Evolutionary conservation across 1,140 invertebrate species (phyloP), one percentile per base, ranked within the genome.

Genomic region (Caligus rogercresseyi): DNA sequence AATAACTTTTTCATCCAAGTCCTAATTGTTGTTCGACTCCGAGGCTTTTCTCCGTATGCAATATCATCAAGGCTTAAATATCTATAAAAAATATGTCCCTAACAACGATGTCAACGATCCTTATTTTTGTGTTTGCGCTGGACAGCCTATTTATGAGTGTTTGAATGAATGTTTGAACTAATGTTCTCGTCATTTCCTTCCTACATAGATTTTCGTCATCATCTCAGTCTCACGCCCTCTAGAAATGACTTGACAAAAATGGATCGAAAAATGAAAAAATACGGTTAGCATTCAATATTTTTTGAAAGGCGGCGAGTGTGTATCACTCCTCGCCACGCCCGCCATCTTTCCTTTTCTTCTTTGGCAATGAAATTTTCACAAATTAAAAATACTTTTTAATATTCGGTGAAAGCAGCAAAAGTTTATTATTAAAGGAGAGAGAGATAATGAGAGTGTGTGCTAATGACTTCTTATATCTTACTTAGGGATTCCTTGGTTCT

Each of bases 131-230:
- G n/a, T n/a, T n/a, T n/a, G n/a, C n/a, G n/a, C n/a, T n/a, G n/a
- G n/a, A n/a, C n/a, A n/a, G n/a, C n/a, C n/a, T n/a, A n/a, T n/a
- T n/a, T n/a, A n/a, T n/a, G n/a, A n/a, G n/a, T n/a, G n/a, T n/a
- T n/a, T n/a, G n/a, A n/a, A n/a, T n/a, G n/a, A n/a, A n/a, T n/a
- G n/a, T n/a, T n/a, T n/a, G n/a, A n/a, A n/a, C n/a, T 43, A 43
- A 43, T 43, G 31, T 43, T 11, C n/a, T 43, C 31, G n/a, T 43
- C n/a, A 43, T n/a, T 20, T 24, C 25, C 3, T 20, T 60, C n/a
- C n/a, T n/a, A n/a, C n/a, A 23, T 54, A 62, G 60, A 62, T 54
- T 62, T 62, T 62, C 60, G 60, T 14, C 60, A 62, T 21, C 16
- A 54, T 54, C 18, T 62, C 21, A 54, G 43, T 53, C 25, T 62